Evolutionary conservation across 1,140 invertebrate species (phyloP).

Genomic region (Gerris buenoi): DNA sequence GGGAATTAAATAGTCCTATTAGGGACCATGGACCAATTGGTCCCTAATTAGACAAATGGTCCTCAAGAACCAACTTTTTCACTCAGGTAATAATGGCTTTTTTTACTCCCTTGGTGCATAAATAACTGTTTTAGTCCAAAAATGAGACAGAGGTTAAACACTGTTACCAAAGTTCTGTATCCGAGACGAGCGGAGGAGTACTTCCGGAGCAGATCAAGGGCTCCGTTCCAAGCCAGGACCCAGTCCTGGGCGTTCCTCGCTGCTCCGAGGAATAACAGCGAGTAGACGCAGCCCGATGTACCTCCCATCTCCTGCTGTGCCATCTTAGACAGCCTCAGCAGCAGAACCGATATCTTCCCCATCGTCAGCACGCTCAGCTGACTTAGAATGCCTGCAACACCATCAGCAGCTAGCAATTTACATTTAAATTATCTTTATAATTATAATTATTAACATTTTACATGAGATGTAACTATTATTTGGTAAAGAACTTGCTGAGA

Average conservation of each 20-base stretch:
- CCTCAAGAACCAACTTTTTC: too few relatives aligned
- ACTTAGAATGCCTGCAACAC: slow-evolving; percentile 15
- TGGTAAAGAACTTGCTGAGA: not conserved
- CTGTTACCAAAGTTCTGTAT: slow-evolving; percentile 63
- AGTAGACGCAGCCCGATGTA: slow-evolving; percentile 53
- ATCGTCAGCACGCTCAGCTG: slow-evolving; percentile 16
- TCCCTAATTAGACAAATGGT: too few relatives aligned
- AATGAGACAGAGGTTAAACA: too few relatives aligned
- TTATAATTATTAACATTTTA: not conserved
- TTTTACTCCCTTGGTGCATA: too few relatives aligned
- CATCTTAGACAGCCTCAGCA: slow-evolving; percentile 39
- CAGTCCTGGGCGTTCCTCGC: slow-evolving; percentile 30
- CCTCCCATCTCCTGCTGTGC: slow-evolving; percentile 51
- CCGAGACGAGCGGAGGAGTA: slow-evolving; percentile 58
- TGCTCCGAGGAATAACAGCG: slow-evolving; percentile 50
- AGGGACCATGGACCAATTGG: too few relatives aligned
- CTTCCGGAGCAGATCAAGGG: slow-evolving; percentile 42
- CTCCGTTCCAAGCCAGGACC: slow-evolving; percentile 34
- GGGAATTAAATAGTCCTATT: too few relatives aligned
- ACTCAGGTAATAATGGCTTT: too few relatives aligned
- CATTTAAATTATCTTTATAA: not conserved
- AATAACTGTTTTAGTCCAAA: too few relatives aligned
- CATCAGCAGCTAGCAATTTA: too few relatives aligned
- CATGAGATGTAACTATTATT: not conserved
- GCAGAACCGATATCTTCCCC: slow-evolving; percentile 32